Conservation (phyloP, 1,140 invertebrate species). For the Drosophila lacteicornis region DNA sequence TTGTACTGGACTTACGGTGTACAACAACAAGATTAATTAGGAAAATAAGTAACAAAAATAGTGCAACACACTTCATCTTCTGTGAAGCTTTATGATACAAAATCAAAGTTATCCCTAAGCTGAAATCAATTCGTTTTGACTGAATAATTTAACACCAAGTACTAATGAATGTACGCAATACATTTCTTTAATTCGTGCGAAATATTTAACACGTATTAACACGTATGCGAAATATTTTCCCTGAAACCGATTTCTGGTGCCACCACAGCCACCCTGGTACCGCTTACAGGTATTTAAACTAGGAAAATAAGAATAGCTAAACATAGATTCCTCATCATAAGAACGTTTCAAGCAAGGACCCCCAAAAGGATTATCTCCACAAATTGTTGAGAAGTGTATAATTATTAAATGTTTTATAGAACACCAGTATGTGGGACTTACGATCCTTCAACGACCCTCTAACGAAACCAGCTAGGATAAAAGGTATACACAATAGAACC, state of each 20-base stretch:
- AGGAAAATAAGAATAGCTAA: slow-evolving; percentile 92
- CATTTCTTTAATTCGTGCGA: background rate
- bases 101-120: background rate
- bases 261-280: no score
- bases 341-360: no score
- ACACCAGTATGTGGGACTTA: background rate
- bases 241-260: no score
- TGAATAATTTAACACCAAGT: background rate
- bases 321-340: slow-evolving; percentile 34
- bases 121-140: background rate
- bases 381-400: background rate
- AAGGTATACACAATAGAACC: background rate
- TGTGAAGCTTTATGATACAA: no score
- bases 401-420: background rate
- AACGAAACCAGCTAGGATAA: background rate
- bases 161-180: background rate
- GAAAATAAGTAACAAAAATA: no score
- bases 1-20: no score
- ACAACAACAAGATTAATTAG: no score
- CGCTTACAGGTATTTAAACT: slow-evolving; percentile 88
- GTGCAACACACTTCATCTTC: no score
- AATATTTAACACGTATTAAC: background rate
- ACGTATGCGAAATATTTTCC: no score
- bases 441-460: background rate
- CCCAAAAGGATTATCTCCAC: background rate